Percentiles rank a stretch among this genome's conserved stretches.
Evolutionary conservation across 2,888 invertebrate species (phyloP).

Genomic region (Acrobasis repandana): DNA sequence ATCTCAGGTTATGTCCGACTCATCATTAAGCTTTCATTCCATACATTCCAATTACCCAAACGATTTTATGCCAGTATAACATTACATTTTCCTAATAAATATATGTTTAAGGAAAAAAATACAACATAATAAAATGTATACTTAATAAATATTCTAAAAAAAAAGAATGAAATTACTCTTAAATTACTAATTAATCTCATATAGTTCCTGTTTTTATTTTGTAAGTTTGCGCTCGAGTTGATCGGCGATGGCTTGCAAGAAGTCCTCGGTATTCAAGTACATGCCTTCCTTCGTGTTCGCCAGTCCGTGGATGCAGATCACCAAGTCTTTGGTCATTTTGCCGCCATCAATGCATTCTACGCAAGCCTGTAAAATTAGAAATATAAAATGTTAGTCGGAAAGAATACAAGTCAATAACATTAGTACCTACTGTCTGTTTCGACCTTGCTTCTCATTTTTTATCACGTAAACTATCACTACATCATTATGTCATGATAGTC

Average conservation of each 20-base stretch:
- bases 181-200: not conserved
- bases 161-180: not conserved
- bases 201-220: slow-evolving; percentile 41
- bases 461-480: no score
- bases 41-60: not conserved
- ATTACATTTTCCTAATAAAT: not conserved
- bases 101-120: not conserved
- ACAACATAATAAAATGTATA: not conserved
- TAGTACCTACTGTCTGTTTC: no score
- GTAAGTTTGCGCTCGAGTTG: slow-evolving; percentile 83
- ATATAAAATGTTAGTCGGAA: not conserved
- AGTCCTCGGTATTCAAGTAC: slow-evolving; percentile 93
- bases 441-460: no score
- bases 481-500: no score
- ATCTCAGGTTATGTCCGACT: not conserved
- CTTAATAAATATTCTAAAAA: not conserved
- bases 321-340: slow-evolving; percentile 94
- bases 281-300: slow-evolving; percentile 91
- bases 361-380: slow-evolving; percentile 83
- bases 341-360: slow-evolving; percentile 92
- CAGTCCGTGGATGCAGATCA: slow-evolving; percentile 92
- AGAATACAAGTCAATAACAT: not conserved
- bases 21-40: not conserved
- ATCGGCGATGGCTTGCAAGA: slow-evolving; percentile 90
- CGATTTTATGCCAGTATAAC: not conserved